phyloP scores from a whole-genome alignment of 2,888 invertebrate genomes.

The Notocelia uddmanniana region DNA sequence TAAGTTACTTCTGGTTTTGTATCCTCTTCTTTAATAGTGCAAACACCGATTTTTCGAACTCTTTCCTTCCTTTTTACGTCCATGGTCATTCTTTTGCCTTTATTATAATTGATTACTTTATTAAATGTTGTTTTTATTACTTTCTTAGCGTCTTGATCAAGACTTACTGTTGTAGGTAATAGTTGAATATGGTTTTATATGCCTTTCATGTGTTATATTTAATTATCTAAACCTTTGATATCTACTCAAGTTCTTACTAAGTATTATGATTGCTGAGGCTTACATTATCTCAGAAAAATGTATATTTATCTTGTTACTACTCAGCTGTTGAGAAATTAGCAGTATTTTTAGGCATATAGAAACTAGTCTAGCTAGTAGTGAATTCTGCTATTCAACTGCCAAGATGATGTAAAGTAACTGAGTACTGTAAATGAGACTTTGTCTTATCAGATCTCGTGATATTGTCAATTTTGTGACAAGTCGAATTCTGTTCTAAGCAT shows the following conservation, averaged over 20 bases:
- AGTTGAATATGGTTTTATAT: not conserved
- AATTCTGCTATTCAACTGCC: not conserved
- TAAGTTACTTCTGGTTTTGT: slow-evolving; percentile 56
- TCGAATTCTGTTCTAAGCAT: too few relatives aligned
- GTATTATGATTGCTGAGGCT: not conserved
- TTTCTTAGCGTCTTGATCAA: not conserved
- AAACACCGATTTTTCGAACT: slow-evolving; percentile 43
- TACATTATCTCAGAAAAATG: not conserved
- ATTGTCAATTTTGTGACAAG: too few relatives aligned
- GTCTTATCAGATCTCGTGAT: not conserved
- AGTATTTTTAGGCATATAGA: not conserved
- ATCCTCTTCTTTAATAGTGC: slow-evolving; percentile 59
- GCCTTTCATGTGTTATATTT: not conserved
- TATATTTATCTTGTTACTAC: not conserved
- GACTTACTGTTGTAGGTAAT: not conserved
- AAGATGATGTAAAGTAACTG: not conserved
- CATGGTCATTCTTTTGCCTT: not conserved
- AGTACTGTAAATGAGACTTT: not conserved
- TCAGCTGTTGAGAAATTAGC: not conserved
- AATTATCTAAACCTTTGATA: not conserved
- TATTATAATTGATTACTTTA: not conserved
- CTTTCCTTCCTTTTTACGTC: not conserved
- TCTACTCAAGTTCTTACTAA: not conserved
- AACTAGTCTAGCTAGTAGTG: not conserved
- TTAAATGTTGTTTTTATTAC: not conserved